Conservation (phyloP, 2,113 vertebrate genomes). For the Chrysochloris asiatica region DNA sequence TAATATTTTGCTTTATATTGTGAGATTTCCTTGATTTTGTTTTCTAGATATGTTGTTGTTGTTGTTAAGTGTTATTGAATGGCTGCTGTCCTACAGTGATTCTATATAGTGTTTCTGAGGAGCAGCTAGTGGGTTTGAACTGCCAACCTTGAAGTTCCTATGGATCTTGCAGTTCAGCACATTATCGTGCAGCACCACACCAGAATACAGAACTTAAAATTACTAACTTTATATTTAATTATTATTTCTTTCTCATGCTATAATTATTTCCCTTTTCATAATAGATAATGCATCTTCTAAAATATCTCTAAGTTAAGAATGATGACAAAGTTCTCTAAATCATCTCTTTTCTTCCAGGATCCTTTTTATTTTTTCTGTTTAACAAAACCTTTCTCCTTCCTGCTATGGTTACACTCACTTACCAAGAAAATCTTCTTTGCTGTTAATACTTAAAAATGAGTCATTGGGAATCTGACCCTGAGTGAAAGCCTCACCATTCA, state of each 20-base stretch:
- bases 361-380: neutral
- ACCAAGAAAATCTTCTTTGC: neutral
- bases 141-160: too few relatives aligned
- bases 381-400: neutral
- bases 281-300: neutral
- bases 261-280: neutral
- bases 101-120: too few relatives aligned
- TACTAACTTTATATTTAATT: conserved; percentile 16
- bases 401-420: neutral
- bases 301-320: neutral
- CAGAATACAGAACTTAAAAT: conserved; percentile 10
- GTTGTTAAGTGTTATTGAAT: too few relatives aligned
- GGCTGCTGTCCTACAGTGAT: too few relatives aligned
- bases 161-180: too few relatives aligned
- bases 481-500: neutral
- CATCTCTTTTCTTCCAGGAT: neutral
- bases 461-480: neutral
- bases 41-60: conserved; percentile 46
- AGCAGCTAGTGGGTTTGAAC: too few relatives aligned
- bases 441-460: neutral
- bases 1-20: conserved; percentile 1
- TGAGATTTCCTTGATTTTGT: conserved; percentile 27
- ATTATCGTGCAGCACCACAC: too few relatives aligned
- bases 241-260: neutral
- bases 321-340: neutral